Percentiles rank a stretch among this genome's conserved stretches.
These are phyloP conservation scores for Otolemur garnettii DNA, from an alignment of 2,113 vertebrate genomes.

Conservation along the genomic window DNA sequence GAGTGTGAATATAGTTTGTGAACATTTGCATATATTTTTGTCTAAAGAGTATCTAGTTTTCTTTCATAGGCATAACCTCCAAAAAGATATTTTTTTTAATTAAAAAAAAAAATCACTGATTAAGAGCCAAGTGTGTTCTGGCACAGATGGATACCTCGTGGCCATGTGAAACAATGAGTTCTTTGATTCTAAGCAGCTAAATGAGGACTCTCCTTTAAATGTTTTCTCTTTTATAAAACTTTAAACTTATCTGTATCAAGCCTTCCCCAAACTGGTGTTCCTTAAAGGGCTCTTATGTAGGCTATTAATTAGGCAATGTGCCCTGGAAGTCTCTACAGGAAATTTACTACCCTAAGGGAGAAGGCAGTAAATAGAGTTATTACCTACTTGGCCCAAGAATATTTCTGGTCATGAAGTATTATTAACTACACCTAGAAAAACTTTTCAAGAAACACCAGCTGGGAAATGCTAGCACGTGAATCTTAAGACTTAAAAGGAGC, in stretches of 20 bases:
- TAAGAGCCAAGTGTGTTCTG: neutral
- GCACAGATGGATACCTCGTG: neutral
- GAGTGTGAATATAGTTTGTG: neutral
- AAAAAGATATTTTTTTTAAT: slow-evolving; percentile 8
- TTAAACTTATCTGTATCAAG: neutral
- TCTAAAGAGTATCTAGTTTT: neutral
- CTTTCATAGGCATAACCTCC: neutral
- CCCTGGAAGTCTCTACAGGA: neutral
- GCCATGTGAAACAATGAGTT: neutral
- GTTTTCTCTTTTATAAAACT: neutral
- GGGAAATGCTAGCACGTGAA: neutral
- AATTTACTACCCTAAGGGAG: neutral
- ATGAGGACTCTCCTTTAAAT: neutral
- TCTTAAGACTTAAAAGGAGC: neutral
- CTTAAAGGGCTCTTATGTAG: neutral
- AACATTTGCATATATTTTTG: neutral
- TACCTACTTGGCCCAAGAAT: neutral
- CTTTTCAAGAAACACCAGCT: neutral
- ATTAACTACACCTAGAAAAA: slow-evolving; percentile 32
- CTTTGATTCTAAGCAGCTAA: neutral
- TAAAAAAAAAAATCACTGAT: neutral
- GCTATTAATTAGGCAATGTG: neutral
- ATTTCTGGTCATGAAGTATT: neutral
- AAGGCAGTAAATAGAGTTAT: neutral
- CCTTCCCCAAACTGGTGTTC: neutral